Evolutionary conservation across 2,113 vertebrate species (phyloP).

Genomic region (Alligator mississippiensis): DNA sequence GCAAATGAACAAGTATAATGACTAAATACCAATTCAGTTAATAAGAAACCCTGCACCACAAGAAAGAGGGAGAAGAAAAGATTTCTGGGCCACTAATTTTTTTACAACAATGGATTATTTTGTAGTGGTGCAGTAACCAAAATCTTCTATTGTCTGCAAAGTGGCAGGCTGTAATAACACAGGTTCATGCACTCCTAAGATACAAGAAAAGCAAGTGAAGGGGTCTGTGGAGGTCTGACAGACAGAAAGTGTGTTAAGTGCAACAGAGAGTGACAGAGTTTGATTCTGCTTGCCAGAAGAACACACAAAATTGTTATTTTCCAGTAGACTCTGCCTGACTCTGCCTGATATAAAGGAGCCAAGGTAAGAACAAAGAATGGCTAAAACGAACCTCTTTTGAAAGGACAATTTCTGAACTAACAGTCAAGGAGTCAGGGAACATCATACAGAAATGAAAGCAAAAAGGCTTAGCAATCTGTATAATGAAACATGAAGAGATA

Average conservation of each 20-base stretch:
- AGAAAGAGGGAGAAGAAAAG: background rate
- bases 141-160: constrained; percentile 58
- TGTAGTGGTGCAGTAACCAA: background rate
- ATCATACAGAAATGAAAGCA: constrained; percentile 37
- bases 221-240: constrained; percentile 61
- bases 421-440: constrained; percentile 39
- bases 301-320: constrained; percentile 62
- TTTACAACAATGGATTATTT: constrained; percentile 25
- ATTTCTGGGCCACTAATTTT: background rate
- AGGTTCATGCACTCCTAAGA: constrained; percentile 62
- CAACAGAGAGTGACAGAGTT: constrained; percentile 61
- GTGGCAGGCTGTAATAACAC: constrained; percentile 29
- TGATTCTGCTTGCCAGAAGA: constrained; percentile 68
- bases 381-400: constrained; percentile 38
- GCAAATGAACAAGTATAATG: background rate
- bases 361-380: constrained; percentile 56
- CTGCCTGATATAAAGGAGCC: constrained; percentile 47
- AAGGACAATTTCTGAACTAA: constrained; percentile 61
- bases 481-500: constrained; percentile 37
- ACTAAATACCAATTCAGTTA: background rate
- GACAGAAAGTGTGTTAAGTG: constrained; percentile 63
- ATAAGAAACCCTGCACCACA: background rate
- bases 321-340: constrained; percentile 55
- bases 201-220: constrained; percentile 69
- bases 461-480: constrained; percentile 39